A percentile compares a stretch with the other conserved stretches of the same genome.
Conservation (phyloP, 2,888 invertebrate species). For the Aradus depressus region DNA sequence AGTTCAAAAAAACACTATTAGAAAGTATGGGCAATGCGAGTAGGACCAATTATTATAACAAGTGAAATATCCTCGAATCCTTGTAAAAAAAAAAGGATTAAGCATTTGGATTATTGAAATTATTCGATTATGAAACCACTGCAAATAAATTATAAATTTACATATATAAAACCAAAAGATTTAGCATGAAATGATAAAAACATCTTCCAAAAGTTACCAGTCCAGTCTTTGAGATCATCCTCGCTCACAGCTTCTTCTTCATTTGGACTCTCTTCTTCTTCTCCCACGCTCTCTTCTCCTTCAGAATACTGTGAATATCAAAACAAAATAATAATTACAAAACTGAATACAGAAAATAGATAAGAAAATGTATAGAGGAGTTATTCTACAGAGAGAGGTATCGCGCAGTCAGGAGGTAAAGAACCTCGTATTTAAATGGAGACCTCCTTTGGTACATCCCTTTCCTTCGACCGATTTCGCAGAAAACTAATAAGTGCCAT, state of each 20-base stretch:
- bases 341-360: neutral
- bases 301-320: constrained; percentile 21
- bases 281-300: constrained; percentile 32
- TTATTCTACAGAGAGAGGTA: neutral
- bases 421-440: neutral
- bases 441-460: no score
- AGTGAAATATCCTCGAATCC: no score
- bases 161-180: constrained; percentile 21
- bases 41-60: no score
- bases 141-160: no score
- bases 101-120: no score
- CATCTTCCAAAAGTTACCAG: constrained; percentile 1
- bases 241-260: constrained; percentile 35
- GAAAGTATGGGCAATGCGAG: no score
- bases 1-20: no score
- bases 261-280: constrained; percentile 30
- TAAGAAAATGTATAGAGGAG: neutral
- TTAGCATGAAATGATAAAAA: neutral
- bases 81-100: no score
- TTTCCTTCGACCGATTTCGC: no score
- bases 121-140: no score
- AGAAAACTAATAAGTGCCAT: no score
- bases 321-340: constrained; percentile 4
- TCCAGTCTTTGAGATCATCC: constrained; percentile 35
- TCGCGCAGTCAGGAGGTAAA: neutral